Evolutionary conservation across 1,140 invertebrate species (phyloP).

Genomic region (Camponotus pennsylvanicus): DNA sequence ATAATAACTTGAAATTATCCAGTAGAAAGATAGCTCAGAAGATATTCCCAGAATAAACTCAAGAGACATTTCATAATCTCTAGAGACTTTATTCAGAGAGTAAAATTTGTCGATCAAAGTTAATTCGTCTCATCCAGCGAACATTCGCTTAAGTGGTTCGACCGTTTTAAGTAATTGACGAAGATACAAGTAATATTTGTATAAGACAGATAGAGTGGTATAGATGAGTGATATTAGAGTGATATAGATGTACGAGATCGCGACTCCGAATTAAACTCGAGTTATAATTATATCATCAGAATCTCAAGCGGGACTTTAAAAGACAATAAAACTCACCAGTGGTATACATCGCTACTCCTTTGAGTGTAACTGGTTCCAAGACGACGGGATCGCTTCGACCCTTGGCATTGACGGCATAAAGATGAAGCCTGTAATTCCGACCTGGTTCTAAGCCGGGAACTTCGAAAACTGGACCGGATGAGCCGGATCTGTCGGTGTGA

Average conservation of each 20-base stretch:
- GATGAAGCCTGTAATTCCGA: conserved; percentile 90
- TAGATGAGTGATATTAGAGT: too few relatives aligned
- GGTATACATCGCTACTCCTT: conserved; percentile 90
- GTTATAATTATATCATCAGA: background rate
- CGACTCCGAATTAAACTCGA: background rate
- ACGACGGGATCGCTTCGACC: conserved; percentile 93
- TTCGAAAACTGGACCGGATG: conserved; percentile 88
- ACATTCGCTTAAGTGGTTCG: background rate
- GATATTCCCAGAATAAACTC: conserved; percentile 21
- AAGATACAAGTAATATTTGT: background rate
- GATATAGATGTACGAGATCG: background rate
- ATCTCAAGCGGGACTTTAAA: background rate
- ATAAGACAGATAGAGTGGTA: background rate
- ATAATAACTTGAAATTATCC: conserved; percentile 42
- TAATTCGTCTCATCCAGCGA: background rate
- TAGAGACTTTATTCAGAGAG: background rate
- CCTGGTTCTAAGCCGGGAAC: conserved; percentile 92
- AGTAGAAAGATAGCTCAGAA: background rate
- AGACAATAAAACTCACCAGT: conserved; percentile 76
- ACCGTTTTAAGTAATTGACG: background rate
- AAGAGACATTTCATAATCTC: conserved; percentile 20
- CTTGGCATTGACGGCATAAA: conserved; percentile 94
- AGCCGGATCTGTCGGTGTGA: conserved; percentile 72
- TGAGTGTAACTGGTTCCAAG: conserved; percentile 93
- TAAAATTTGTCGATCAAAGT: conserved; percentile 23